Base-by-base conservation (phyloP, 2,888 invertebrate species). In the Drosophila ezoana region DNA sequence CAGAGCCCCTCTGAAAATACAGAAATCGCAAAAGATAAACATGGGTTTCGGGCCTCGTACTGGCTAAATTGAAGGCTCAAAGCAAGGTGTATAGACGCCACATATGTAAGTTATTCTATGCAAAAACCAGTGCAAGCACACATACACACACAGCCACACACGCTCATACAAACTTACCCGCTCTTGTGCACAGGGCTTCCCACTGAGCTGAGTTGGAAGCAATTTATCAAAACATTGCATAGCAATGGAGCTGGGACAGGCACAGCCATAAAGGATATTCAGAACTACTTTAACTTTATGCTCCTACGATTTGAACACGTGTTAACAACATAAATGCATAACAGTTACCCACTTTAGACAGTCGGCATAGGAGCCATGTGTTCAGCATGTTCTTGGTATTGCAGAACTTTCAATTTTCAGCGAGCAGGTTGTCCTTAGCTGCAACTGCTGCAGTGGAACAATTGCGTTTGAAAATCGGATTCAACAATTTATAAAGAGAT, bases 141-240 rank as follows among this genome's bases (percentile, higher is more conserved):
- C 47, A 52, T 13, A n/a, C n/a, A 14, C 28, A 28, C 10, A 28
- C n/a, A 3, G 4, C 10, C 32, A 35, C 45, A 53, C 32, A 35
- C 4, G 14, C 11, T 23, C 4, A 32, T 16, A 6, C 20, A 44
- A n/a, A 45, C 5, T 37, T 40, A 13, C 9, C 43, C 11, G 52
- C 18, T 16, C 5, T 37, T 58, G 57, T 43, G 48, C 49, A 23
- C 41, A 54, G 18, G 41, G 37, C 45, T 11, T 3, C 41, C 63
- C 45, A 44, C 64, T 45, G 71, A 51, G 57, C 51, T 43, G 44
- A 44, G 47, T 11, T 47, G 59, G 52, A 62, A 70, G 83, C 67
- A 76, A 88, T 83, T 85, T 83, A 83, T 82, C 88, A 83, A 86
- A 82, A 79, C 67, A 76, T 68, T 57, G 66, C 72, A 62, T 60